phyloP scores from a whole-genome alignment of 2,113 vertebrate genomes.

The Gobiocypris rarus region DNA sequence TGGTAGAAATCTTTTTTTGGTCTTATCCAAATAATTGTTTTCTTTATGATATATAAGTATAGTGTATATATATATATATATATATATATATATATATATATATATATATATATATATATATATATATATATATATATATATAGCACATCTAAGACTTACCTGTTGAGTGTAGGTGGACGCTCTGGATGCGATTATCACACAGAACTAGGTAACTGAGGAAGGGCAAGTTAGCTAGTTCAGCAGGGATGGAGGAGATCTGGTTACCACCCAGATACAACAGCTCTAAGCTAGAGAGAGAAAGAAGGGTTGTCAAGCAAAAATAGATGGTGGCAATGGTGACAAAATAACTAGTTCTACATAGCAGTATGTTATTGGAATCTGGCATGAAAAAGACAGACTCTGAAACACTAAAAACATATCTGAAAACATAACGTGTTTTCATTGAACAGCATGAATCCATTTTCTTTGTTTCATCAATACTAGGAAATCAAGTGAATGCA shows the following conservation, averaged over 20 bases:
- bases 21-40: no score
- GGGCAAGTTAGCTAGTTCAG: constrained; percentile 91
- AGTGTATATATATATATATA: no score
- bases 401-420: no score
- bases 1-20: no score
- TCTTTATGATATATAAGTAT: no score
- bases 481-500: neutral
- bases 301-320: neutral
- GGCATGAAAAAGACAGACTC: neutral
- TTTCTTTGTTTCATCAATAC: neutral
- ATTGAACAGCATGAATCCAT: no score
- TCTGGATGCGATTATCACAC: constrained; percentile 98
- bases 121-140: no score
- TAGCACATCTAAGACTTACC: constrained; percentile 78
- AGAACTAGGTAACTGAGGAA: constrained; percentile 91
- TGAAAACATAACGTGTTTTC: no score
- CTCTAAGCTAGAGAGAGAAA: constrained; percentile 82
- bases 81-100: no score
- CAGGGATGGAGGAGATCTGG: constrained; percentile 91
- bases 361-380: neutral
- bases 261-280: constrained; percentile 96
- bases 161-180: constrained; percentile 93
- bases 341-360: neutral
- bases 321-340: neutral
- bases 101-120: no score